Base-by-base conservation (phyloP, 2,113 vertebrate genomes). In the Tragelaphus buxtoni region DNA sequence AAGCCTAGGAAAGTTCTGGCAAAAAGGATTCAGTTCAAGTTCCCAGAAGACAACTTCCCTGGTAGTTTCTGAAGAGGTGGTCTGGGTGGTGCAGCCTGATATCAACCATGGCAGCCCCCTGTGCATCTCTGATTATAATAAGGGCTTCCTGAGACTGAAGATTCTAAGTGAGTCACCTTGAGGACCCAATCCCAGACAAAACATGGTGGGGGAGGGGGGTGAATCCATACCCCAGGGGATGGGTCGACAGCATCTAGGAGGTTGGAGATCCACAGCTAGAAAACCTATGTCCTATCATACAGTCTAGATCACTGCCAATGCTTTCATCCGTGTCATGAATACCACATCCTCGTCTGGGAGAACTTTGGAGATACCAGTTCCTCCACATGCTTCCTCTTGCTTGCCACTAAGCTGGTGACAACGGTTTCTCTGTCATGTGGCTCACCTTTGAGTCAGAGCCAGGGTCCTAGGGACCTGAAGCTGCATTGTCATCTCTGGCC, bases 281-380 rank as follows among this genome's bases (percentile, higher is more conserved):
- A 42, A 74, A 42, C 22, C 35, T 2, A 11, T 13, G 69, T 74
- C 69, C 20, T 35, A 42, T 42, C 69, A 42, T 35, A n/a, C 2
- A 3, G 47, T 74, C 49, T 9, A 74, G 65, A 42, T 49, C 47
- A 14, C 7, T 11, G 63, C 26, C 26, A 74, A 30, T 1, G 9
- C 4, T 13, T 9, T 55, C 5, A 56, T 39, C 51, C 0, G 0
- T 56, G 17, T 76, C 69, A 26, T 0, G 0, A 7, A 74, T 4
- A 42, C 22, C 35, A 39, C 35, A 74, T 42, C 11, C 20, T 42
- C 69, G 1, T 74, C 35, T 26, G 69, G 35, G 35, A 39, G 42
- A 11, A n/a, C 12, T 47, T 26, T 32, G 45, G 74, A 61, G 74
- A 61, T 20, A 39, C 14, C 42, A 39, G 2, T 28, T 45, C 32